phyloP scores from a whole-genome alignment of 1,140 invertebrate species.

The Cydia amplana region DNA sequence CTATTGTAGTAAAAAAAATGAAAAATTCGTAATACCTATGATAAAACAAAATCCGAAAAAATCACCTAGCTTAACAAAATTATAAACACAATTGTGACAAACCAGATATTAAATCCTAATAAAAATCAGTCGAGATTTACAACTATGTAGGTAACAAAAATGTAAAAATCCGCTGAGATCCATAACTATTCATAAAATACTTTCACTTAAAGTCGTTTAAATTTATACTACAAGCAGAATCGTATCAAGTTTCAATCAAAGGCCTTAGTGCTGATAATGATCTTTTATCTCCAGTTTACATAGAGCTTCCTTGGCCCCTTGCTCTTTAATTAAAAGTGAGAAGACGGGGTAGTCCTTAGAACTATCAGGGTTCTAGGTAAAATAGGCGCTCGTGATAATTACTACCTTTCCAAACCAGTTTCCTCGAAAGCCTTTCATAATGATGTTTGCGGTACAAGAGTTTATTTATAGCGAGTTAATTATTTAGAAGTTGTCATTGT shows the following conservation, averaged over 20 bases:
- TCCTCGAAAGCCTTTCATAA: conserved; percentile 31
- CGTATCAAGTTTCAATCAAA: conserved; percentile 56
- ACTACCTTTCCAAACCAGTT: conserved; percentile 32
- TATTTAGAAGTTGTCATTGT: conserved; percentile 30
- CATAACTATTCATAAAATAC: conserved; percentile 30
- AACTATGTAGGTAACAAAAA: neutral
- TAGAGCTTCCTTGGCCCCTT: conserved; percentile 20
- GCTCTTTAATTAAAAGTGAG: neutral
- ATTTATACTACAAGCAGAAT: conserved; percentile 41
- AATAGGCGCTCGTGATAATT: conserved; percentile 14
- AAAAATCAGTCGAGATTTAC: conserved; percentile 26
- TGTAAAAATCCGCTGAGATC: conserved; percentile 6
- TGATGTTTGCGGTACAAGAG: conserved; percentile 29
- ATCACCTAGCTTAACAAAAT: neutral
- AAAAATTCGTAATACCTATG: neutral
- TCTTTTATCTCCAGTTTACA: conserved; percentile 41
- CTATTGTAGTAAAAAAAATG: neutral
- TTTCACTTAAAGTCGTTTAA: conserved; percentile 35
- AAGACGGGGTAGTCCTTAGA: neutral
- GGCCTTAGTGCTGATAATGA: conserved; percentile 45
- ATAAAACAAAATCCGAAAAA: neutral
- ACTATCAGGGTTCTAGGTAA: conserved; percentile 21
- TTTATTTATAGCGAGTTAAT: conserved; percentile 26
- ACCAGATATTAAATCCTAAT: conserved; percentile 3
- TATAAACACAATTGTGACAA: neutral